Conservation (phyloP, 2,113 vertebrate species). For the Meles meles region DNA sequence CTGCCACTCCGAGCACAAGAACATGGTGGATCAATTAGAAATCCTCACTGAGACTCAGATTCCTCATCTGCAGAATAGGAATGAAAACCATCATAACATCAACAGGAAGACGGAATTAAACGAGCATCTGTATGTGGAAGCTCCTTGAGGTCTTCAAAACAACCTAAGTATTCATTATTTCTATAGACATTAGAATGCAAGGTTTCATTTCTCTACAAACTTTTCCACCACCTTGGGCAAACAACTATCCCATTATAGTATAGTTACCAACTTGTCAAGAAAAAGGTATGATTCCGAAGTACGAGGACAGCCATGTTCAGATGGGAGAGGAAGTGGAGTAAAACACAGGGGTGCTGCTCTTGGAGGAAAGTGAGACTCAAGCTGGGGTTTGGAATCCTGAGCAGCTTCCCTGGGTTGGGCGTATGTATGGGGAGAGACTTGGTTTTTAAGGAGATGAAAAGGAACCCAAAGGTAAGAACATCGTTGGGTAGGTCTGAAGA, state of each 20-base stretch:
- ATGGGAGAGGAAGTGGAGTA: not conserved
- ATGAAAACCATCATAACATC: not conserved
- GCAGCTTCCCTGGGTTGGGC: not conserved
- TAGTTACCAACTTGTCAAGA: not conserved
- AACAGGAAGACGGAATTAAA: not conserved
- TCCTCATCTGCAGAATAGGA: not conserved
- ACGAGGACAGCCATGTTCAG: not conserved
- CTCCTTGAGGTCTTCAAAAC: not conserved
- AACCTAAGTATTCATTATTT: not conserved
- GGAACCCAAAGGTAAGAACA: not conserved
- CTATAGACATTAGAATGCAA: not conserved
- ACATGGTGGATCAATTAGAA: not conserved
- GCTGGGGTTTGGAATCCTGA: not conserved
- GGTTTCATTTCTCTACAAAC: not conserved
- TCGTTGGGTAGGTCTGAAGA: not conserved
- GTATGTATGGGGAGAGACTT: rapidly evolving
- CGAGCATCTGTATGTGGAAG: not conserved
- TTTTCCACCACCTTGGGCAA: not conserved
- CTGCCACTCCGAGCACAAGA: not conserved
- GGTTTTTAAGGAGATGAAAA: not conserved
- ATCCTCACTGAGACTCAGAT: not conserved
- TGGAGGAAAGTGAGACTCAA: not conserved
- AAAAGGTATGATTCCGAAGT: not conserved
- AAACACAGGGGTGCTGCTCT: not conserved
- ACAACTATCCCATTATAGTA: not conserved